phyloP scores from a whole-genome alignment of 2,888 invertebrate species.

The Malacosoma neustria region DNA sequence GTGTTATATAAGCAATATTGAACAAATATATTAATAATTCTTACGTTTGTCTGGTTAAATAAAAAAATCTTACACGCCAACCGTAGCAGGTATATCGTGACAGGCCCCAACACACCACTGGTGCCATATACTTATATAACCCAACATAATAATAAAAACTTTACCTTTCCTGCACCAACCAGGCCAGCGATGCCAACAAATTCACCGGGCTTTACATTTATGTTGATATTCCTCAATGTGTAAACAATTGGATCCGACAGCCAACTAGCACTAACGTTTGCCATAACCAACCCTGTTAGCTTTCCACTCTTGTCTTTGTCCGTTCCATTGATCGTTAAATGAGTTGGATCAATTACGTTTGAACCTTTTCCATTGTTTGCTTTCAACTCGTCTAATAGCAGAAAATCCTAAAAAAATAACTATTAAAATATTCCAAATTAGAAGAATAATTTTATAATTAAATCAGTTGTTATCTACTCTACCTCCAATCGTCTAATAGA shows the following conservation, averaged over 20 bases:
- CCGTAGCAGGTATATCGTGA: no score
- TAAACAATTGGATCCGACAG: slow-evolving; percentile 62
- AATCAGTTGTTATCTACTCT: no score
- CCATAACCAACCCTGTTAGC: slow-evolving; percentile 40
- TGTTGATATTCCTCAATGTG: slow-evolving; percentile 65
- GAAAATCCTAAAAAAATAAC: slow-evolving; percentile 43
- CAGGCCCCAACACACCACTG: no score
- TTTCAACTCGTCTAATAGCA: slow-evolving; percentile 52
- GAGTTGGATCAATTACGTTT: slow-evolving; percentile 19
- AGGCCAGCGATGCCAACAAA: slow-evolving; percentile 82
- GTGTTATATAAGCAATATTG: no score
- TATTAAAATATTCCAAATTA: neutral
- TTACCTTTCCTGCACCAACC: slow-evolving; percentile 84
- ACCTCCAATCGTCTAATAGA: slow-evolving; percentile 79
- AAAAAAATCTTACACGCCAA: no score
- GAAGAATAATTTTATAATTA: no score
- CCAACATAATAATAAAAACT: neutral
- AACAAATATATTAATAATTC: no score
- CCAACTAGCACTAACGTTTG: slow-evolving; percentile 61
- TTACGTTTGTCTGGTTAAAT: no score
- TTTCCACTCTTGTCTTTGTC: slow-evolving; percentile 36
- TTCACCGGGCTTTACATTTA: slow-evolving; percentile 70
- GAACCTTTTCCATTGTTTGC: slow-evolving; percentile 26
- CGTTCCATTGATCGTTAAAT: slow-evolving; percentile 28
- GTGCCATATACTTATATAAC: no score